phyloP scores from a whole-genome alignment of 2,113 vertebrate species.

The Calyptomena viridis region DNA sequence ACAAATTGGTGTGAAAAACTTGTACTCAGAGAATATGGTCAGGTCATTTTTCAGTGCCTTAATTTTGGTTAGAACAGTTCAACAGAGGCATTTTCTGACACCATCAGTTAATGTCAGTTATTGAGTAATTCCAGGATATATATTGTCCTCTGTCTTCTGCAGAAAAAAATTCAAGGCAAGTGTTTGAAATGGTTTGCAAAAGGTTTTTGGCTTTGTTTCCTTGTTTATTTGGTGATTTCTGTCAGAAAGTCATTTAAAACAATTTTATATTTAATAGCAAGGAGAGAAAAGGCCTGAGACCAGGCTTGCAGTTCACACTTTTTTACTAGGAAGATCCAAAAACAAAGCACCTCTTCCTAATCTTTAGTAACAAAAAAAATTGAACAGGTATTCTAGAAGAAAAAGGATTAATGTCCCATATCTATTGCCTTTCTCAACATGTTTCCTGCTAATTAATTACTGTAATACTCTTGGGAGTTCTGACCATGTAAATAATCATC shows the following conservation, averaged over 20 bases:
- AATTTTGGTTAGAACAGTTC: not conserved
- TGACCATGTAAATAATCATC: not conserved
- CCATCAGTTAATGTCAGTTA: not conserved
- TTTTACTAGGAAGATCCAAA: not conserved
- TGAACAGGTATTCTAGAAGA: not conserved
- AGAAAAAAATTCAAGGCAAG: not conserved
- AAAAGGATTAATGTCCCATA: not conserved
- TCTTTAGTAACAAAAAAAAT: not conserved
- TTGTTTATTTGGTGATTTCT: not conserved
- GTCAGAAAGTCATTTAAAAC: not conserved
- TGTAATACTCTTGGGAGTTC: not conserved
- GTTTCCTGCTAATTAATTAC: constrained; percentile 12
- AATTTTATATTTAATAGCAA: not conserved
- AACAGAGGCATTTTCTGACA: not conserved
- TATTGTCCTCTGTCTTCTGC: not conserved
- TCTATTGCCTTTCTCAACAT: not conserved
- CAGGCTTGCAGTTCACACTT: not conserved
- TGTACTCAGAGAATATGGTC: not conserved
- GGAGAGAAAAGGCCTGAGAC: not conserved
- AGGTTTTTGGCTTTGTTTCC: not conserved
- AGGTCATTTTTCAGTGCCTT: not conserved
- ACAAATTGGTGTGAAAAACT: not conserved
- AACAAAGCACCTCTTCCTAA: not conserved
- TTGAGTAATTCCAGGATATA: not conserved
- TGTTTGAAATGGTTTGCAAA: not conserved